These are phyloP conservation scores for Calyptomena viridis DNA, from an alignment of 2,113 vertebrate genomes.

Conservation along the genomic window DNA sequence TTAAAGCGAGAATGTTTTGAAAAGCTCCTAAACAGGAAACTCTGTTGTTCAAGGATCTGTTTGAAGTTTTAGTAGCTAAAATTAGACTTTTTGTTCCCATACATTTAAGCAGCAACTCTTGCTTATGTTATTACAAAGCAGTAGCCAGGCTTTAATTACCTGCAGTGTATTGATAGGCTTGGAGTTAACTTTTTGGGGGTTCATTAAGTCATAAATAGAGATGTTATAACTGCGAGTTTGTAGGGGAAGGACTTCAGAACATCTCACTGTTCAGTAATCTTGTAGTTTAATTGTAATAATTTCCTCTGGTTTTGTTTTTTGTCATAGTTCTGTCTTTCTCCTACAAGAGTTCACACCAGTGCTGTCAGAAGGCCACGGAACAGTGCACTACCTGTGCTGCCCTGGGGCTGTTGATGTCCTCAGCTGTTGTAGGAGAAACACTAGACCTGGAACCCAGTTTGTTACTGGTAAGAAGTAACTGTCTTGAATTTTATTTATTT, in stretches of 20 bases:
- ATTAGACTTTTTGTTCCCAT: not conserved
- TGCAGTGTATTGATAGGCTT: not conserved
- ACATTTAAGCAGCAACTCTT: not conserved
- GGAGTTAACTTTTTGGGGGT: not conserved
- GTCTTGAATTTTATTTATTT: not conserved
- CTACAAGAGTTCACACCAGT: not conserved
- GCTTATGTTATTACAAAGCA: not conserved
- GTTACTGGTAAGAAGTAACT: conserved; percentile 45
- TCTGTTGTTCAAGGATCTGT: conserved; percentile 4
- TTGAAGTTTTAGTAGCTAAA: conserved; percentile 23
- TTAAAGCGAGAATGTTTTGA: conserved; percentile 55
- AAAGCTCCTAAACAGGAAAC: conserved; percentile 53
- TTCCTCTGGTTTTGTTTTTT: not conserved
- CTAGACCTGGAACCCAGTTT: conserved; percentile 62
- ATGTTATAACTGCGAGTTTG: not conserved
- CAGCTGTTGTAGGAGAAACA: conserved; percentile 48
- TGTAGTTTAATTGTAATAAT: not conserved
- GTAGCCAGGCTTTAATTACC: not conserved
- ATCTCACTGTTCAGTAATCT: no score
- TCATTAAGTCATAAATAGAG: not conserved
- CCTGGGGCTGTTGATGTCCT: conserved; percentile 63
- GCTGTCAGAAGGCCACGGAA: not conserved
- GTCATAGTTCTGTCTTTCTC: not conserved
- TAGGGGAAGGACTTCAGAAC: not conserved
- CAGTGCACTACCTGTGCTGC: conserved; percentile 34